These are phyloP conservation scores for Subacronicta megacephala DNA, from an alignment of 2,888 invertebrate genomes.

Conservation along the genomic window DNA sequence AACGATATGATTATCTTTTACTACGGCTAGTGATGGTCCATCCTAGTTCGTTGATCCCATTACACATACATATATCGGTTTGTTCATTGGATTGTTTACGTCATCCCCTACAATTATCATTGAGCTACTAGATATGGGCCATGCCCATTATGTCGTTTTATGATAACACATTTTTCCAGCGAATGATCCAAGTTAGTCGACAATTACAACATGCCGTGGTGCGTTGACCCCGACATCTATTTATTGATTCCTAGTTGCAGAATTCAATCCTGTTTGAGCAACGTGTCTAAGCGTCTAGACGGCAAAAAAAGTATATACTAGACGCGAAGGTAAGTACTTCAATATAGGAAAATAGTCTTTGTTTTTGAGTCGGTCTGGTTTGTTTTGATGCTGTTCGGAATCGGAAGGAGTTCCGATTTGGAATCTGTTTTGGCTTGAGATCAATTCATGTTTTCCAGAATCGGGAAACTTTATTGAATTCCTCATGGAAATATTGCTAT, in stretches of 20 bases:
- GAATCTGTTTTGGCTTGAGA: slow-evolving; percentile 27
- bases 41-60: slow-evolving; percentile 46
- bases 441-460: slow-evolving; percentile 10
- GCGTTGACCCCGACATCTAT: slow-evolving; percentile 75
- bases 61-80: slow-evolving; percentile 19
- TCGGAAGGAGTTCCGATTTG: too few species aligned
- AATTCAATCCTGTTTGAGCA: slow-evolving; percentile 75
- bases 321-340: slow-evolving; percentile 22
- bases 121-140: slow-evolving; percentile 38
- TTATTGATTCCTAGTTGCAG: slow-evolving; percentile 74
- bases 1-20: slow-evolving; percentile 27
- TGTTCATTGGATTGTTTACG: slow-evolving; percentile 47
- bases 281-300: slow-evolving; percentile 81
- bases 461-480: slow-evolving; percentile 20
- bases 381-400: slow-evolving; percentile 44
- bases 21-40: slow-evolving; percentile 18
- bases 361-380: slow-evolving; percentile 19
- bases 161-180: slow-evolving; percentile 27
- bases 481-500: slow-evolving; percentile 1
- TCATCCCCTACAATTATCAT: slow-evolving; percentile 49
- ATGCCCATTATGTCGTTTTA: slow-evolving; percentile 43
- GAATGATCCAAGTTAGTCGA: slow-evolving; percentile 9
- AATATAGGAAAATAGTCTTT: slow-evolving; percentile 14
- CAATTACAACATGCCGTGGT: slow-evolving; percentile 47
- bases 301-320: slow-evolving; percentile 58